Conservation (phyloP, 2,888 invertebrate genomes). For the Sesamia inferens region DNA sequence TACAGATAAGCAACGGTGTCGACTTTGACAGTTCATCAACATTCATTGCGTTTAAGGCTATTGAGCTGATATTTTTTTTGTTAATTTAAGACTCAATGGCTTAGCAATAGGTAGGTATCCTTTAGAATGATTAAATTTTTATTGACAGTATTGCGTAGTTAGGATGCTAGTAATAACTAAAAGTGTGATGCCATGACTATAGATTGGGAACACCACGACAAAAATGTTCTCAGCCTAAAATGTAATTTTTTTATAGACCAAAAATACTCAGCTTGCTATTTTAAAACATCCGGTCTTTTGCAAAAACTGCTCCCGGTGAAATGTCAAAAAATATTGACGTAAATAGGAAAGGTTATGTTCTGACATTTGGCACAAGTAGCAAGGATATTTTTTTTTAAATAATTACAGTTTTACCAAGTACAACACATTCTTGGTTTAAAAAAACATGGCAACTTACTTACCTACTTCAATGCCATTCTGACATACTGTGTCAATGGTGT, state of each 20-base stretch:
- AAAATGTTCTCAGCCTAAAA: not conserved
- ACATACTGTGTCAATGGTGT: not conserved
- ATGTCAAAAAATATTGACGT: constrained; percentile 19
- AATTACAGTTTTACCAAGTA: not conserved
- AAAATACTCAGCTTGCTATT: constrained; percentile 10
- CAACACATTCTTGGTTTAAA: not conserved
- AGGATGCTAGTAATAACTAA: not conserved
- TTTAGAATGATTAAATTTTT: not conserved
- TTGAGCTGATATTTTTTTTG: not conserved
- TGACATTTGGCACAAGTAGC: constrained; percentile 24
- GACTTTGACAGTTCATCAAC: not conserved
- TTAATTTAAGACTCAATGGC: not conserved
- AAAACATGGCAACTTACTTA: not conserved
- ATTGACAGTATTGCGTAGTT: not conserved
- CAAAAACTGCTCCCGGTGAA: not conserved
- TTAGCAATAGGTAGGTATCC: not conserved
- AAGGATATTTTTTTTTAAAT: not conserved
- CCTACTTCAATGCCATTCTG: not conserved
- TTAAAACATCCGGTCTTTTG: not conserved
- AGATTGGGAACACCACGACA: not conserved
- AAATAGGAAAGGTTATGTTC: constrained; percentile 19
- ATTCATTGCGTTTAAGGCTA: not conserved
- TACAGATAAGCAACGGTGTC: too few relatives aligned
- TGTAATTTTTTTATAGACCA: not conserved
- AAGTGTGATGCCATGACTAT: not conserved